These are phyloP conservation scores for Plotosus lineatus DNA, from an alignment of 2,113 vertebrate species.

Conservation along the genomic window DNA sequence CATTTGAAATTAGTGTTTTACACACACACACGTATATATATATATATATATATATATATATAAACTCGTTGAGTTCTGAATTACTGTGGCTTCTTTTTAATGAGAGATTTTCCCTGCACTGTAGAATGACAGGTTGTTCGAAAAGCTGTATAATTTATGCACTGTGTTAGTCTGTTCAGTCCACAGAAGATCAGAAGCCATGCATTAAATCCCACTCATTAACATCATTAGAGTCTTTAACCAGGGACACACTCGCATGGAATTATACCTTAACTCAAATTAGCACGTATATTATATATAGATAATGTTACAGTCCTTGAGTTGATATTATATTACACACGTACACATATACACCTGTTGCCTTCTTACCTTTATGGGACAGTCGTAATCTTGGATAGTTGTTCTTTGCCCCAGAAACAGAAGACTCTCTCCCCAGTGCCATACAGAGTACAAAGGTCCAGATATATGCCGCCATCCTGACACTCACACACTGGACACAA, in stretches of 20 bases:
- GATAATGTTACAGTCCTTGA: too few relatives aligned
- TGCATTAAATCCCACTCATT: slow-evolving; percentile 9
- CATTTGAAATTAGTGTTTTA: too few relatives aligned
- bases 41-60: too few relatives aligned
- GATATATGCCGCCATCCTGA: slow-evolving; percentile 51
- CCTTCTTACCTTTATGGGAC: slow-evolving; percentile 82
- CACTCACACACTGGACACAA: slow-evolving; percentile 1
- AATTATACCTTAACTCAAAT: not conserved
- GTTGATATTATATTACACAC: not conserved
- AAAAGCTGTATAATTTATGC: slow-evolving; percentile 17
- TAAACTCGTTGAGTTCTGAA: too few relatives aligned
- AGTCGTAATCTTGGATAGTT: slow-evolving; percentile 78
- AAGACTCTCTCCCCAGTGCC: slow-evolving; percentile 55
- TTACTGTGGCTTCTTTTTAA: not conserved
- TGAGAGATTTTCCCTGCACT: slow-evolving; percentile 8
- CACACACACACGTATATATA: too few relatives aligned
- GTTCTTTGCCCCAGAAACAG: slow-evolving; percentile 60
- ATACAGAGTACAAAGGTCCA: slow-evolving; percentile 65
- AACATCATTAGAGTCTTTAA: slow-evolving; percentile 22
- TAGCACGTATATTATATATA: too few relatives aligned
- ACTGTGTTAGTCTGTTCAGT: slow-evolving; percentile 30
- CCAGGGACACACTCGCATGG: not conserved
- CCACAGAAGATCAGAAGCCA: slow-evolving; percentile 14
- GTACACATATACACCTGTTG: slow-evolving; percentile 41
- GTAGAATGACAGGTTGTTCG: slow-evolving; percentile 8